Conservation (phyloP, 2,113 vertebrate genomes). For the Orcinus orca region DNA sequence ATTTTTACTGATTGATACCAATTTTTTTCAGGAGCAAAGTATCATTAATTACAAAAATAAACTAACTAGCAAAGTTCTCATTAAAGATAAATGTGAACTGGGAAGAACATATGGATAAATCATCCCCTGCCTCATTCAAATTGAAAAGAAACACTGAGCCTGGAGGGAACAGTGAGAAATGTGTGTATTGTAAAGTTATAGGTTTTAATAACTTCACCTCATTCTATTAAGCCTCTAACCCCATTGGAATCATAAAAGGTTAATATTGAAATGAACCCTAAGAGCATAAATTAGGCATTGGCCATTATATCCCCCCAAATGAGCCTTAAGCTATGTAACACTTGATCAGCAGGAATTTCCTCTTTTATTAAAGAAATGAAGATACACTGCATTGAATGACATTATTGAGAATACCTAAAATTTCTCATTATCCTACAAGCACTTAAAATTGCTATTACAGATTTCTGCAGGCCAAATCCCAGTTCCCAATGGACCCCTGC, state of each 20-base stretch:
- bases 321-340: constrained; percentile 59
- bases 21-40: background rate
- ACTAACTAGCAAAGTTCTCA: background rate
- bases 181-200: constrained; percentile 57
- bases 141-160: constrained; percentile 49
- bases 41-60: constrained; percentile 47
- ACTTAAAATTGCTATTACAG: constrained; percentile 58
- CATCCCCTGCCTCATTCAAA: constrained; percentile 29
- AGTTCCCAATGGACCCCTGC: background rate
- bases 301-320: constrained; percentile 35
- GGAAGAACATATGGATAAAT: constrained; percentile 19
- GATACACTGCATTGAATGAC: constrained; percentile 43
- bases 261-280: constrained; percentile 66
- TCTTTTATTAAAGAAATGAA: constrained; percentile 68
- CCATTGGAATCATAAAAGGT: constrained; percentile 66
- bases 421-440: constrained; percentile 64
- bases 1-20: background rate
- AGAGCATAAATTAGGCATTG: constrained; percentile 63
- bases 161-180: constrained; percentile 47
- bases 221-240: constrained; percentile 58
- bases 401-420: constrained; percentile 56
- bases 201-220: constrained; percentile 68
- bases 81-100: constrained; percentile 48
- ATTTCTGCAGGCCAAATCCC: constrained; percentile 46
- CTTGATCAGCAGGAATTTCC: constrained; percentile 61